phyloP scores from a whole-genome alignment of 2,797 vertebrate genomes.

The Manis crassicaudata region DNA sequence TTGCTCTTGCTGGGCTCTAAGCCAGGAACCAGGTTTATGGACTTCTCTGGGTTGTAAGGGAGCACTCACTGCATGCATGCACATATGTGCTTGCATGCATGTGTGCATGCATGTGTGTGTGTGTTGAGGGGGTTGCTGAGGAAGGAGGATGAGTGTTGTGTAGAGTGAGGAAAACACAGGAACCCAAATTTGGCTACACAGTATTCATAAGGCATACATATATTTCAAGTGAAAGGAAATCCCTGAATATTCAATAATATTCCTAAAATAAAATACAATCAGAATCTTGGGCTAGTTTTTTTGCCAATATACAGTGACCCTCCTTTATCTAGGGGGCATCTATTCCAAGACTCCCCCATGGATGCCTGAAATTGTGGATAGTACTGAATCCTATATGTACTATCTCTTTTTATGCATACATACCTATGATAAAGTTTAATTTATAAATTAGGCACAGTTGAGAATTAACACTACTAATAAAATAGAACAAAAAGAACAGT shows the following conservation, averaged over 20 bases:
- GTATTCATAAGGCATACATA: not conserved
- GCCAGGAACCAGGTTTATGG: slow-evolving; percentile 36
- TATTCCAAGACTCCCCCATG: not conserved
- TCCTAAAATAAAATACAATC: not conserved
- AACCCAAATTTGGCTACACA: not conserved
- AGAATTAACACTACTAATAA: not conserved
- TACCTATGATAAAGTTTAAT: not conserved
- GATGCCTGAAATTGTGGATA: not conserved
- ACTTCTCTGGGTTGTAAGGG: not conserved
- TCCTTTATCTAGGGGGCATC: not conserved
- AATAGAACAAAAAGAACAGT: not conserved
- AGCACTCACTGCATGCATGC: not conserved
- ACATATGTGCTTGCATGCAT: not conserved
- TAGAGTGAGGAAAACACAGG: not conserved
- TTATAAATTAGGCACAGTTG: not conserved
- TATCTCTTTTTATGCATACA: not conserved
- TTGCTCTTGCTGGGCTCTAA: slow-evolving; percentile 51
- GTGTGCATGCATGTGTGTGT: not conserved
- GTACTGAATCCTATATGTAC: not conserved
- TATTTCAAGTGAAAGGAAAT: slow-evolving; percentile 12
- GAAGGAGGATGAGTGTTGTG: not conserved
- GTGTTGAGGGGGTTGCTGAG: not conserved
- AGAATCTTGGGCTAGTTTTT: not conserved
- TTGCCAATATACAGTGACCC: not conserved
- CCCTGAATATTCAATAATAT: not conserved